Percentiles rank a stretch among this genome's conserved stretches.
phyloP scores from a whole-genome alignment of 2,113 vertebrate species.

The Taxidea taxus region DNA sequence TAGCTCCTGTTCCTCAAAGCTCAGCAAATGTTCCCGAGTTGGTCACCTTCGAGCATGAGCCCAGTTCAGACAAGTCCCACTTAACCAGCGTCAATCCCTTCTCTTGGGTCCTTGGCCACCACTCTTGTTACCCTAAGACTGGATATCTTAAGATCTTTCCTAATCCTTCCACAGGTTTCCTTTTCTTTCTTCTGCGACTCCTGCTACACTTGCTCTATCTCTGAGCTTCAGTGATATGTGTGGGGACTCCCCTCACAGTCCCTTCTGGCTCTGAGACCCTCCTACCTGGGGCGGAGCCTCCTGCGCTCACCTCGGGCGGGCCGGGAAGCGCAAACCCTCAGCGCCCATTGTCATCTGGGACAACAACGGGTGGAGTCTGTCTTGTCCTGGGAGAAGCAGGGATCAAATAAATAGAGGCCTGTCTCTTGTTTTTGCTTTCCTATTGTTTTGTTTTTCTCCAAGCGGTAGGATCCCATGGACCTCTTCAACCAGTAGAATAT shows the following conservation, averaged over 20 bases:
- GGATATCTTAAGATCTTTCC: background rate
- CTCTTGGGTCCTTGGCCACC: background rate
- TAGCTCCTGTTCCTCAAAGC: background rate
- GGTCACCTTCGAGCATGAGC: background rate
- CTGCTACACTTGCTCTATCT: background rate
- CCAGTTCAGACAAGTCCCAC: background rate
- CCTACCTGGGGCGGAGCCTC: background rate
- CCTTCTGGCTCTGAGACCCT: background rate
- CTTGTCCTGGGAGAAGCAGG: background rate
- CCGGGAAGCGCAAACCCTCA: background rate
- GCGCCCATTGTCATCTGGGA: background rate
- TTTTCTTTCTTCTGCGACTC: background rate
- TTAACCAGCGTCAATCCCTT: background rate
- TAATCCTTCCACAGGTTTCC: background rate
- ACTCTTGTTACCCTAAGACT: background rate
- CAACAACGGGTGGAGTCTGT: no score
- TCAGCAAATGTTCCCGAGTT: background rate
- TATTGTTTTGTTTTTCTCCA: background rate
- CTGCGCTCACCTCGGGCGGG: accelerated
- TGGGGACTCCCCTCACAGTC: background rate
- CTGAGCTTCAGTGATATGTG: background rate
- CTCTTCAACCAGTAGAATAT: background rate
- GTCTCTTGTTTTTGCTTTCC: background rate
- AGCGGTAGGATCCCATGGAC: background rate
- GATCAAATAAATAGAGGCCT: background rate